phyloP scores from a whole-genome alignment of 2,888 invertebrate genomes.

The Agonopterix subpropinquella region DNA sequence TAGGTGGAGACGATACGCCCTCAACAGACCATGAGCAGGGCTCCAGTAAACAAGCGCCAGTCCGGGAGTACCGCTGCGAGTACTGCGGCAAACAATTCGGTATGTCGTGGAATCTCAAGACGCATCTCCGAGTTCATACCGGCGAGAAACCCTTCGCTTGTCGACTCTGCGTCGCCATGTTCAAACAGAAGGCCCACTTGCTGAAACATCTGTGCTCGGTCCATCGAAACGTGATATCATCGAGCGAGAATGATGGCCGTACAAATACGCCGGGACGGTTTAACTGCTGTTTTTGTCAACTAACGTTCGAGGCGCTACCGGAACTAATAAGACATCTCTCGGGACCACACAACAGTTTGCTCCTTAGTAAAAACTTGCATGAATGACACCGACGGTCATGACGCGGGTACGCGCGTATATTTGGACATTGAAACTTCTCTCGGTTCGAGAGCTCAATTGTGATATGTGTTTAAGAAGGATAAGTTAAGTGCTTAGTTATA shows the following conservation, averaged over 20 bases:
- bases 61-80: slow-evolving; percentile 90
- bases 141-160: slow-evolving; percentile 94
- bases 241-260: slow-evolving; percentile 82
- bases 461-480: slow-evolving; percentile 72
- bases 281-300: slow-evolving; percentile 91
- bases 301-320: slow-evolving; percentile 89
- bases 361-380: slow-evolving; percentile 90
- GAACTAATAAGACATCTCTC: slow-evolving; percentile 91
- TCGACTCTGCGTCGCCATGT: slow-evolving; percentile 92
- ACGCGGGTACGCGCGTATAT: slow-evolving; percentile 49
- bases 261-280: slow-evolving; percentile 80
- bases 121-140: slow-evolving; percentile 90
- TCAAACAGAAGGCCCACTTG: slow-evolving; percentile 92
- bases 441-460: slow-evolving; percentile 66
- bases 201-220: slow-evolving; percentile 92
- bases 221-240: slow-evolving; percentile 91
- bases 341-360: slow-evolving; percentile 90
- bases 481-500: slow-evolving; percentile 56
- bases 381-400: slow-evolving; percentile 74
- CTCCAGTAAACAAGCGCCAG: slow-evolving; percentile 77
- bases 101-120: slow-evolving; percentile 95
- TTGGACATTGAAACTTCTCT: slow-evolving; percentile 67
- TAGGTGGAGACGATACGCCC: slow-evolving; percentile 69
- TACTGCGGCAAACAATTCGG: slow-evolving; percentile 94
- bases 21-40: slow-evolving; percentile 70